These are phyloP conservation scores for cat (Felis catus) DNA, from an alignment of 2,113 vertebrate species.

Conservation along the genomic window DNA sequence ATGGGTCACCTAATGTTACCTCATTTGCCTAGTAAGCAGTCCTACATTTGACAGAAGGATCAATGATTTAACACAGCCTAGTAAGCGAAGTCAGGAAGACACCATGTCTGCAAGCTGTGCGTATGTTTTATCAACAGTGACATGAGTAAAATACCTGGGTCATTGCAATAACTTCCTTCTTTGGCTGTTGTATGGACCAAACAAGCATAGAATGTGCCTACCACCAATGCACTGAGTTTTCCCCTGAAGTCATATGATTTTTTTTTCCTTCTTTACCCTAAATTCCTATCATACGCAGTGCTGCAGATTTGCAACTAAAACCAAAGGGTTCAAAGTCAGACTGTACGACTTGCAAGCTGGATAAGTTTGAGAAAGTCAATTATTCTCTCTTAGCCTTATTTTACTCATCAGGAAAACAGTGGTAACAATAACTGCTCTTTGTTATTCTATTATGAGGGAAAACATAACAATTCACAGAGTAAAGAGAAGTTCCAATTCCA, in stretches of 20 bases:
- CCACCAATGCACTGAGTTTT: not conserved
- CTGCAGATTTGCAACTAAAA: not conserved
- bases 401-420: not conserved
- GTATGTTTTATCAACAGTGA: not conserved
- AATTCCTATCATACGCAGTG: not conserved
- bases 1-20: not conserved
- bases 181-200: not conserved
- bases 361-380: not conserved
- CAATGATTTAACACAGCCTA: not conserved
- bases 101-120: not conserved
- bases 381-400: not conserved
- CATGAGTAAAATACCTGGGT: not conserved
- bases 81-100: not conserved
- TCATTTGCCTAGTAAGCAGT: not conserved
- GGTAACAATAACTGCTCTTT: not conserved
- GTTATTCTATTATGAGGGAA: conserved; percentile 7
- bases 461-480: not conserved
- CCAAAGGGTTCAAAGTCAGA: not conserved
- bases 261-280: not conserved
- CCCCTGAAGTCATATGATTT: not conserved
- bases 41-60: not conserved
- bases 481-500: conserved; percentile 27
- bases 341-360: not conserved
- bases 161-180: not conserved
- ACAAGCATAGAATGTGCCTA: not conserved